Conservation (phyloP, 1,140 invertebrate species). For the Riptortus pedestris region DNA sequence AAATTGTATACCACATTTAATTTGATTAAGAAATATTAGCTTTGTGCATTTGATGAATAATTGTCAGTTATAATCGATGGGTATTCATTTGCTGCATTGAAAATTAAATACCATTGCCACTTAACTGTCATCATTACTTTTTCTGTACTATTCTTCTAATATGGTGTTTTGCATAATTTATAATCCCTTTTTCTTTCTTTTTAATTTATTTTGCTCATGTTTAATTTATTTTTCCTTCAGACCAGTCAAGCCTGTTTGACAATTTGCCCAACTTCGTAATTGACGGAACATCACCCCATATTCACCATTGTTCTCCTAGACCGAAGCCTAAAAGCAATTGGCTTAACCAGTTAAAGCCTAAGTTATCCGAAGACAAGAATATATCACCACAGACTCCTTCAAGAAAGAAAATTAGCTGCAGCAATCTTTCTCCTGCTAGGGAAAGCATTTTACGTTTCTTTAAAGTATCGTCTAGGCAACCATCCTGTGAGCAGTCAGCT, state of each 20-base stretch:
- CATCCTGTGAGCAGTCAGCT: background rate
- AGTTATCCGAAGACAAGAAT: background rate
- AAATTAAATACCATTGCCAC: no score
- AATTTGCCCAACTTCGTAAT: slow-evolving; percentile 21
- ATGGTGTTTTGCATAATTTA: no score
- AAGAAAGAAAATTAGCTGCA: background rate
- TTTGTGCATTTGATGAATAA: no score
- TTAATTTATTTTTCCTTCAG: background rate
- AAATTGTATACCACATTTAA: no score
- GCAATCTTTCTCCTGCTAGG: background rate
- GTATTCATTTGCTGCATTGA: no score
- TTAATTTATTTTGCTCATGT: background rate
- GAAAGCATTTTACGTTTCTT: slow-evolving; percentile 13
- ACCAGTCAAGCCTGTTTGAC: slow-evolving; percentile 5
- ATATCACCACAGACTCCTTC: background rate
- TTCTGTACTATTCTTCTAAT: no score
- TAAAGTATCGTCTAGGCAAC: background rate
- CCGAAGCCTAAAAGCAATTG: slow-evolving; percentile 8
- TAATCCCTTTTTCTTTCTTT: background rate
- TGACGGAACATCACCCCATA: slow-evolving; percentile 19
- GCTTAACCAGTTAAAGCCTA: slow-evolving; percentile 3
- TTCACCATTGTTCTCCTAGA: background rate
- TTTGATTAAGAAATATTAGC: no score
- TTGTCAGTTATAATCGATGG: no score
- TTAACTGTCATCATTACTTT: no score